Base-by-base conservation (phyloP, 2,113 vertebrate species). In the Dendrocopos noguchii region DNA sequence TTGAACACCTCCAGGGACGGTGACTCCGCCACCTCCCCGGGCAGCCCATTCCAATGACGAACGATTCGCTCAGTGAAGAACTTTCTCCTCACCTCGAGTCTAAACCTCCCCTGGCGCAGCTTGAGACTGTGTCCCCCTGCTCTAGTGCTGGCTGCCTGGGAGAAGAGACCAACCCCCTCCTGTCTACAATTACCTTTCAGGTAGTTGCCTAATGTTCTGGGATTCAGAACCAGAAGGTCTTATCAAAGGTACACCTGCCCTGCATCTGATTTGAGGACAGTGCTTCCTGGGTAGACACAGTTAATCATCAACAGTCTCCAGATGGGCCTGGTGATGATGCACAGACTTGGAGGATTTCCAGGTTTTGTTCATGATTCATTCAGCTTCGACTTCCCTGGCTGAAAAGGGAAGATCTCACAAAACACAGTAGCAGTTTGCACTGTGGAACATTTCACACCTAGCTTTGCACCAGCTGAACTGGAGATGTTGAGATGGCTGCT, bases 291-390 rank as follows among this genome's bases (percentile, higher is more conserved):
- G 47, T 68, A 83, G 75, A 87, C 53, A 83, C 57, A 80, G 65
- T 93, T 96, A 95, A 91, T 87, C 75, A 91, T 83, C 72, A 65
- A 2, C 72, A 80, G 50, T 85, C 80, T 73, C 75, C 96, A 96
- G 94, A 95, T 80, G 68, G 82, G 68, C 75, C 64, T 78, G n/a
- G 60, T 85, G 89, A 52, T 89, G 93, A 92, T 87, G 75, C 87
- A 83, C 9, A 34, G 34, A 76, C 42, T 95, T 89, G 93, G 89
- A 84, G 79, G 74, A 87, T 83, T 87, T 96, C 84, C 93, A 93
- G 89, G 65, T 93, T 96, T 94, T 89, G 56, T 89, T 89, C 64
- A 17, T 92, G 79, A 95, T 93, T 92, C 92, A 90, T 92, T 91
- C 94, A 84, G 87, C 65, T 92, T 92, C 92, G 84, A 94, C 67